Percentiles rank a stretch among this genome's conserved stretches.
Evolutionary conservation across 2,797 vertebrate genomes (phyloP).

Genomic region (Kryptopterus vitreolus): DNA sequence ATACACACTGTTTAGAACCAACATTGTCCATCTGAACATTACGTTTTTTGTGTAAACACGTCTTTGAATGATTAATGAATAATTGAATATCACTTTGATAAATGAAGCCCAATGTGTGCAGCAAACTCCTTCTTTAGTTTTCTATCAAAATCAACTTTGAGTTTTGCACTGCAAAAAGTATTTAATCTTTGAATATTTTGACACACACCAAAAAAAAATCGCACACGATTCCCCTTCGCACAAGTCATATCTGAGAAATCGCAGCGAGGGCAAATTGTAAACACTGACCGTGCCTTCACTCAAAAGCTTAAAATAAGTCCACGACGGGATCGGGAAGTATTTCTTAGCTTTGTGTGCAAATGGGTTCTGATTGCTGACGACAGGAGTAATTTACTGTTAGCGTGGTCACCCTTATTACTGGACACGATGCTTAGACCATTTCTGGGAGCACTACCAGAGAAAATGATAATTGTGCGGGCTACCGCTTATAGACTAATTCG

Average conservation of each 20-base stretch:
- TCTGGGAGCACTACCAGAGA: background rate
- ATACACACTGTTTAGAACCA: background rate
- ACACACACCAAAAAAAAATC: background rate
- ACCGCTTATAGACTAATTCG: background rate
- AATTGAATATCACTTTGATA: background rate
- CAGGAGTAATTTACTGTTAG: background rate
- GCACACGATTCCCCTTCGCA: too few species aligned
- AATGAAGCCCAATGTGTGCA: background rate
- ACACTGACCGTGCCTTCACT: background rate
- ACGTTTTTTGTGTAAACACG: background rate
- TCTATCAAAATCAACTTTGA: background rate
- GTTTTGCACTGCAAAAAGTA: slow-evolving; percentile 8
- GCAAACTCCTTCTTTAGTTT: background rate
- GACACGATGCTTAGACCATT: background rate
- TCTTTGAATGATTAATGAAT: background rate
- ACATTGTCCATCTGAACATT: background rate
- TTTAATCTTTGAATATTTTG: background rate
- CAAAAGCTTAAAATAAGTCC: background rate
- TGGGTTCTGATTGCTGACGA: background rate
- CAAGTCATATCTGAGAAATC: slow-evolving; percentile 25
- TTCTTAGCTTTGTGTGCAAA: background rate
- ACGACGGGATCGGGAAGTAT: slow-evolving; percentile 6
- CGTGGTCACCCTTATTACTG: background rate
- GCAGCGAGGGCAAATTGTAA: background rate
- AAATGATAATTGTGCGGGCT: background rate